Evolutionary conservation across 2,888 invertebrate species (phyloP), one percentile per base, ranked within the genome.

Genomic region (Druceiella hillmani): DNA sequence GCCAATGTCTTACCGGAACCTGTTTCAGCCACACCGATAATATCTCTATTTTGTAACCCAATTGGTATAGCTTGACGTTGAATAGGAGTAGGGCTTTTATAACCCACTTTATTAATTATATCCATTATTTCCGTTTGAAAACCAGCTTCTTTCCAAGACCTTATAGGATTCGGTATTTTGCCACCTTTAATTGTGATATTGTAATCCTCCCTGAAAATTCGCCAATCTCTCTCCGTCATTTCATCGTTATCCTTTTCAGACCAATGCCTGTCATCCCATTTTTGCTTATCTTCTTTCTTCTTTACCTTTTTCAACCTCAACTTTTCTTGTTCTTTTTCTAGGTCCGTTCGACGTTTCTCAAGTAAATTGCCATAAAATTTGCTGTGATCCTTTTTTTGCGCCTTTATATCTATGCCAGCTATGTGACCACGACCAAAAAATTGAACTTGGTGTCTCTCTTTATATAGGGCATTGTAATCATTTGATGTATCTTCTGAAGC

Each of bases 261-360:
- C 99, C 99, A 99, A 62, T 99, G 99, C 3, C 99, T 79, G 60
- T 99, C 98, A 63, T 99, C 99, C 91, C 93, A 98, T 55, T 92
- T 87, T 57, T 95, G 94, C 66, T 98, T 98, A 48, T 97, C 98
- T 68, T 99, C 98, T 62, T 91, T 91, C 55, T 87, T 83, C 52
- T 90, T 87, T 0, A 94, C 86, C 60, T 93, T 94, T 57, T 92
- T 94, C 41, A 95, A 66, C 15, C 95, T 79, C 45, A 89, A 78
- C 52, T 91, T 92, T 61, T 98, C 98, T 63, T 97, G 95, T 55
- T 90, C 92, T 56, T 97, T 98, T 57, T 98, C 98, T 3, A 89
- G 87, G 55, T 95, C 92, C 1, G 98, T 98, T 53, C 99, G 76
- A 26, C 99, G 74, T 58, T 91, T 90, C 59, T 99, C 98, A 41